These are phyloP conservation scores for Eretmochelys imbricata DNA, from an alignment of 2,113 vertebrate genomes.

Conservation along the genomic window DNA sequence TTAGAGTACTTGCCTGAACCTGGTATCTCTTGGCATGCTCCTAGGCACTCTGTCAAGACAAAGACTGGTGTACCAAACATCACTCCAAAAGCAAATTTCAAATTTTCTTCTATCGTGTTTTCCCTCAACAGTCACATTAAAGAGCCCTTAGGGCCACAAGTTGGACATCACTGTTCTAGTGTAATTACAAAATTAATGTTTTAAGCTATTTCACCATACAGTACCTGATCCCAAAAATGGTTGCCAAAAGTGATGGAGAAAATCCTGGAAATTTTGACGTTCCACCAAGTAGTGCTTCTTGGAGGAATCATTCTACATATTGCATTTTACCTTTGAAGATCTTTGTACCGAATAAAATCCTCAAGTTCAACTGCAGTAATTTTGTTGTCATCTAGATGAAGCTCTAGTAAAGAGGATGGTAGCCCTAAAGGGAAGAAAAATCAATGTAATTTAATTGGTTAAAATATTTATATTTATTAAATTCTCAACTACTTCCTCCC, in stretches of 20 bases:
- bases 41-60: neutral
- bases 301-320: neutral
- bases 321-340: constrained; percentile 88
- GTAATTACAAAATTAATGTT: neutral
- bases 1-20: neutral
- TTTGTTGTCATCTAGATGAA: constrained; percentile 95
- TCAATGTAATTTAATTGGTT: neutral
- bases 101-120: neutral
- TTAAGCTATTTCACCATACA: neutral
- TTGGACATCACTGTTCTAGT: neutral
- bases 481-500: neutral
- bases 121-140: neutral
- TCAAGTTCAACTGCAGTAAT: constrained; percentile 91
- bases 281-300: neutral
- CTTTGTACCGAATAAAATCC: constrained; percentile 93
- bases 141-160: neutral
- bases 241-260: neutral
- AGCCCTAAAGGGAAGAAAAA: constrained; percentile 75
- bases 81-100: neutral
- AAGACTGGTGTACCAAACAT: rapidly evolving
- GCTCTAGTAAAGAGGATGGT: constrained; percentile 89
- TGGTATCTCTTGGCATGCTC: neutral
- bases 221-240: neutral
- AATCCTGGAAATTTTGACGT: neutral
- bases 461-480: neutral